Evolutionary conservation across 2,888 invertebrate species (phyloP).

Genomic region (Harpagoxenus sublaevis): DNA sequence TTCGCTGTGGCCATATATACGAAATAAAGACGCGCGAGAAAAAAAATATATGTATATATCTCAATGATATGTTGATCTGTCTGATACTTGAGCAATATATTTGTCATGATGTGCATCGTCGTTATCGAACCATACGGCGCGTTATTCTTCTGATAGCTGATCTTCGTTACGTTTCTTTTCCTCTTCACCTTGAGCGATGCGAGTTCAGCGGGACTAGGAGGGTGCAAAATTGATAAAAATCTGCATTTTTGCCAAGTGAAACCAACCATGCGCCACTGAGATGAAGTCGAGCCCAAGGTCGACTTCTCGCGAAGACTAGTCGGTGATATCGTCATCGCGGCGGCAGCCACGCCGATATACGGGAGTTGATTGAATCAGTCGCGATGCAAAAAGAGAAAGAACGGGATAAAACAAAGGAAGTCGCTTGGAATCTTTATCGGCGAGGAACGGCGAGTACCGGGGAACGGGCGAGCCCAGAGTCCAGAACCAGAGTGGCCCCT

Average conservation of each 20-base stretch:
- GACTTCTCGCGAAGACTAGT: constrained; percentile 70
- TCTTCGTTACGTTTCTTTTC: background rate
- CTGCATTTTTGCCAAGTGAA: background rate
- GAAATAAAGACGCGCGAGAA: constrained; percentile 28
- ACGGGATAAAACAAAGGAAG: constrained; percentile 79
- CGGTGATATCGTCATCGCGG: constrained; percentile 58
- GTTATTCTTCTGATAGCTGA: constrained; percentile 24
- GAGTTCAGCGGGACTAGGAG: background rate
- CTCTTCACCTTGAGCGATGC: background rate
- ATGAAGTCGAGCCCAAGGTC: constrained; percentile 62
- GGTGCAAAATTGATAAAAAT: constrained; percentile 12
- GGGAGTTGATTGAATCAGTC: constrained; percentile 78
- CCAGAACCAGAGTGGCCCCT: constrained; percentile 72
- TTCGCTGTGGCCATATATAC: constrained; percentile 9
- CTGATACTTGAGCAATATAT: constrained; percentile 17
- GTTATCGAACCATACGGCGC: constrained; percentile 41
- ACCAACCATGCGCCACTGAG: constrained; percentile 21
- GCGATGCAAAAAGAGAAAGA: constrained; percentile 76
- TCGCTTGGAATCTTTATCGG: constrained; percentile 78
- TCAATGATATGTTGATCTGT: constrained; percentile 26
- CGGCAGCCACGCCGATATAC: constrained; percentile 63
- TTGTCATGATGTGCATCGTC: constrained; percentile 40
- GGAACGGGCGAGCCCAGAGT: constrained; percentile 54
- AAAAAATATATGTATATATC: background rate
- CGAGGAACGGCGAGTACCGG: constrained; percentile 58